Conservation (phyloP, 1,140 invertebrate species). For the Ruditapes philippinarum region DNA sequence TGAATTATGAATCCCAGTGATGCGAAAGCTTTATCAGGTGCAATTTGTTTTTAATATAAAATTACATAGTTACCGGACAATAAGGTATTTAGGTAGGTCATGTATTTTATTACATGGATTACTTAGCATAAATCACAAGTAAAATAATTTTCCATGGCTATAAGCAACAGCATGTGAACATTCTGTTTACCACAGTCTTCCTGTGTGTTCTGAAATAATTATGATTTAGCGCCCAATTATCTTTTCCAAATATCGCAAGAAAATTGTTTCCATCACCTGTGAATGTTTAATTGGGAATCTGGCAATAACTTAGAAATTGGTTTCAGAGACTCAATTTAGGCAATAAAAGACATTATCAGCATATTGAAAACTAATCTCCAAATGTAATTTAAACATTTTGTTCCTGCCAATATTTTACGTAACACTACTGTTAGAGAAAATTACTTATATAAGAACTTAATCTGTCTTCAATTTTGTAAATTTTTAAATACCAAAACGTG, state of each 20-base stretch:
- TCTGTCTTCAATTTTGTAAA: no score
- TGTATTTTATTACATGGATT: slow-evolving; percentile 4
- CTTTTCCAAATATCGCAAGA: slow-evolving; percentile 33
- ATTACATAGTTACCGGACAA: neutral
- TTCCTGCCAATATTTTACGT: neutral
- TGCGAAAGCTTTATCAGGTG: neutral
- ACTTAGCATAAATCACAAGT: slow-evolving; percentile 45
- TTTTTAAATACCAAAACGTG: no score
- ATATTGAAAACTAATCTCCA: slow-evolving; percentile 33
- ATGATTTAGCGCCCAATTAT: slow-evolving; percentile 65
- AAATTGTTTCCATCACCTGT: slow-evolving; percentile 45
- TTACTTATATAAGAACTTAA: no score
- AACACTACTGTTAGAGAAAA: neutral
- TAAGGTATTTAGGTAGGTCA: neutral
- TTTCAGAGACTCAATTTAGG: slow-evolving; percentile 24
- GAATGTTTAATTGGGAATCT: slow-evolving; percentile 34
- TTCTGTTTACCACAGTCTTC: slow-evolving; percentile 7
- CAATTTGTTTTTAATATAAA: slow-evolving; percentile 17
- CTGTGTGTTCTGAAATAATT: slow-evolving; percentile 57
- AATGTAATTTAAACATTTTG: neutral
- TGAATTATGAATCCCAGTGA: slow-evolving; percentile 20
- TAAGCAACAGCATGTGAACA: neutral
- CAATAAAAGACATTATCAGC: slow-evolving; percentile 15
- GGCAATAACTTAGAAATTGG: slow-evolving; percentile 30
- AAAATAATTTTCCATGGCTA: slow-evolving; percentile 13